Evolutionary conservation across 2,888 invertebrate genomes (phyloP).

Genomic region (Drosophila mayaguana): DNA sequence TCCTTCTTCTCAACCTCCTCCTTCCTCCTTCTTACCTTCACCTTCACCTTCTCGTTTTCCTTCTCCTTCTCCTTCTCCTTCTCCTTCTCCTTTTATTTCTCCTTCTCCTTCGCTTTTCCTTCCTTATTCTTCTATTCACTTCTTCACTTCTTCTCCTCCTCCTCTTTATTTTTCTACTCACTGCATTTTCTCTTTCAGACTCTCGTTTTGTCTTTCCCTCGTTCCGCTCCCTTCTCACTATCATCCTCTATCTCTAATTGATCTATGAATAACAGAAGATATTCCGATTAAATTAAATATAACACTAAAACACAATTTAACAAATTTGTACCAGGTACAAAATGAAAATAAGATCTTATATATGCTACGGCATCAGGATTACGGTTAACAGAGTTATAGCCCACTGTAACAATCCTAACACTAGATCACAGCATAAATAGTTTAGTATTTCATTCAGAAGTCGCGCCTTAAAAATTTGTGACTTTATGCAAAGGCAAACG

Average conservation of each 20-base stretch:
- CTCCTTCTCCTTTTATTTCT: background rate
- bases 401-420: no score
- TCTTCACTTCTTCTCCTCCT: no score
- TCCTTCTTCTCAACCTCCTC: background rate
- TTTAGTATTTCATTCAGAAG: constrained; percentile 4
- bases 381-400: background rate
- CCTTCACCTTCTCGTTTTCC: background rate
- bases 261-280: no score
- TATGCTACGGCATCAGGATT: background rate
- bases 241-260: background rate
- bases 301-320: no score
- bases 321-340: no score
- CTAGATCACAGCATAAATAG: background rate
- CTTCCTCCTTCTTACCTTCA: background rate
- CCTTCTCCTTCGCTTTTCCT: no score
- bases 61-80: no score
- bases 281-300: no score
- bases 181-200: background rate
- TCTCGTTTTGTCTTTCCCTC: background rate
- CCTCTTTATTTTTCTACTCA: background rate
- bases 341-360: no score
- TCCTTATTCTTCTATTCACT: background rate
- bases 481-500: constrained; percentile 18
- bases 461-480: constrained; percentile 3
- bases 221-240: background rate